Conservation (phyloP, 2,113 vertebrate genomes). For the Macrotus californicus region DNA sequence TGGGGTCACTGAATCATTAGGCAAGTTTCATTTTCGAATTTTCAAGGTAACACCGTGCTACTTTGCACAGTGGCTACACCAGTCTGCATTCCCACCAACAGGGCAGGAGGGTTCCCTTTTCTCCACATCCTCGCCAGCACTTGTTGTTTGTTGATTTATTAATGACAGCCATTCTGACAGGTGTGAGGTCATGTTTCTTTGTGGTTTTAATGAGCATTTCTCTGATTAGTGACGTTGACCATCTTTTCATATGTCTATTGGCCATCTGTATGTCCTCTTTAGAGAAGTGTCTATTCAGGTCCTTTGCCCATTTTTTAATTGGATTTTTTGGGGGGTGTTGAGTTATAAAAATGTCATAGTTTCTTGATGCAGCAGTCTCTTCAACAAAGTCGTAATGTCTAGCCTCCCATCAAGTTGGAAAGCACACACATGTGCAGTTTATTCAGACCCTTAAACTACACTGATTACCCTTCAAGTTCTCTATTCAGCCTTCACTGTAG, state of each 20-base stretch:
- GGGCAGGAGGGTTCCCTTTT: neutral
- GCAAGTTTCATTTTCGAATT: neutral
- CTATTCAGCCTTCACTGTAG: neutral
- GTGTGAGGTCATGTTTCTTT: no score
- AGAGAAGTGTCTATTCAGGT: no score
- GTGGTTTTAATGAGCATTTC: no score
- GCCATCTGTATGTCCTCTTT: no score
- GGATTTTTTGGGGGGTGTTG: neutral
- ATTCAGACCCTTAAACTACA: neutral
- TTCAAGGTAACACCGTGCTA: neutral
- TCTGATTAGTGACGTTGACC: no score
- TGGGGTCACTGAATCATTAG: neutral
- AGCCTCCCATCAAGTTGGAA: neutral
- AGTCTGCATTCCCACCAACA: neutral
- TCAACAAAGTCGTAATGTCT: neutral
- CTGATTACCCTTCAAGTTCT: neutral
- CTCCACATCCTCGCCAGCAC: neutral
- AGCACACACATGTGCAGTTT: neutral
- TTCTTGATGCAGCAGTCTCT: neutral
- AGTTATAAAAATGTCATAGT: neutral
- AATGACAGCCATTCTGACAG: no score
- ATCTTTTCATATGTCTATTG: no score
- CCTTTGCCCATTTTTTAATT: neutral
- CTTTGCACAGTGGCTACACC: neutral
- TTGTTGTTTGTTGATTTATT: no score